These are phyloP conservation scores for Brachylomia viminalis DNA, from an alignment of 2,888 invertebrate species.

Conservation along the genomic window DNA sequence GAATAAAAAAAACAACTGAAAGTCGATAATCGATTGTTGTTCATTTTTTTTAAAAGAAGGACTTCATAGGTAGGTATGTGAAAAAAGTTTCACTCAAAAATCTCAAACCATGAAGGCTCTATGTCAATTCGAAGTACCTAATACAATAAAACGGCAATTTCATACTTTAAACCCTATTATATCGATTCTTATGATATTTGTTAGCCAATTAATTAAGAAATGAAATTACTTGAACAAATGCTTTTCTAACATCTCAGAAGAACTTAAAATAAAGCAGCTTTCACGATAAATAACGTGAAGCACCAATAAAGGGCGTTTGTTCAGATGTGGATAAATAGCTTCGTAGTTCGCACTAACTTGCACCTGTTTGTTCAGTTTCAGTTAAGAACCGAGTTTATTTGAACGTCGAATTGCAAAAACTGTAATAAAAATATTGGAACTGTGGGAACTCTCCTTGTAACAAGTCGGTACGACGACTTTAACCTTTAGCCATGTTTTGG, in stretches of 20 bases:
- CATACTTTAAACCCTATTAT: too few relatives aligned
- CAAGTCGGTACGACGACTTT: slow-evolving; percentile 1
- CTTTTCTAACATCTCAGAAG: slow-evolving; percentile 6
- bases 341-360: slow-evolving; percentile 66
- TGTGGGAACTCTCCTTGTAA: slow-evolving; percentile 38
- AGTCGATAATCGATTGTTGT: too few relatives aligned
- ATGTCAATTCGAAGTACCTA: too few relatives aligned
- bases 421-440: slow-evolving; percentile 42
- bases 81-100: too few relatives aligned
- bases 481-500: slow-evolving; percentile 28
- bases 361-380: slow-evolving; percentile 64
- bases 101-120: too few relatives aligned
- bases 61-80: too few relatives aligned
- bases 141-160: too few relatives aligned
- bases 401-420: slow-evolving; percentile 45
- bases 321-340: slow-evolving; percentile 72
- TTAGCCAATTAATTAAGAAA: slow-evolving; percentile 5
- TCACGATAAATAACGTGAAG: slow-evolving; percentile 60
- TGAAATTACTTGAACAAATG: neutral
- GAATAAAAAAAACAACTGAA: too few relatives aligned
- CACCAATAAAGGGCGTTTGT: slow-evolving; percentile 71
- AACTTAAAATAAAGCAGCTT: slow-evolving; percentile 60
- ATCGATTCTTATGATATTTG: neutral
- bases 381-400: slow-evolving; percentile 47
- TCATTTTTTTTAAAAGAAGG: too few relatives aligned